Conservation (phyloP, 2,113 vertebrate genomes). For the Rhagologus leucostigma region DNA sequence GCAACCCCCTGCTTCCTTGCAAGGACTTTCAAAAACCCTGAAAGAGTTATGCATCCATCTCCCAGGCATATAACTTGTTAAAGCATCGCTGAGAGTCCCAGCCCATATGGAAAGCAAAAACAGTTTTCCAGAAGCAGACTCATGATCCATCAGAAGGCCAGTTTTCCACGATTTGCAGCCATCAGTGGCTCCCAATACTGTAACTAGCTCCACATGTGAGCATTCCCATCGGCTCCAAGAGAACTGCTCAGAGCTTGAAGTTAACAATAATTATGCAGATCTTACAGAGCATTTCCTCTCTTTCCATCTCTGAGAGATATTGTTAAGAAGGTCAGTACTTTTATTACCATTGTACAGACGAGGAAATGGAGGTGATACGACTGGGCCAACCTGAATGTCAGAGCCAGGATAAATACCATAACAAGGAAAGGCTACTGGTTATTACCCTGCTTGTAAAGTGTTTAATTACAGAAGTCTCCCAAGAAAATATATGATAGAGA, state of each 20-base stretch:
- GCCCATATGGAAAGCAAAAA: background rate
- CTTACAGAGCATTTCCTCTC: background rate
- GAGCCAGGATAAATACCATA: background rate
- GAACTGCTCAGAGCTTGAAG: background rate
- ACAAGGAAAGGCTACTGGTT: background rate
- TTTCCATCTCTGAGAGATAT: background rate
- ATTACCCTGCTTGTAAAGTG: background rate
- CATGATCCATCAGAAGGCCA: background rate
- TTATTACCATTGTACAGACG: background rate
- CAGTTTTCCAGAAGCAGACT: background rate
- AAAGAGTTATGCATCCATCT: background rate
- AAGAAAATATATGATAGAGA: conserved; percentile 3
- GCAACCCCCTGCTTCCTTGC: background rate
- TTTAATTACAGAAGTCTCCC: background rate
- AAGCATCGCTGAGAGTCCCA: background rate
- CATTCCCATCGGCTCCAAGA: background rate
- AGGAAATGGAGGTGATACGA: background rate
- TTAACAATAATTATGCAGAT: background rate
- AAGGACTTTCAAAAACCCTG: background rate
- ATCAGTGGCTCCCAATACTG: background rate
- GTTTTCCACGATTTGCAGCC: background rate
- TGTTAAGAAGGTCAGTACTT: background rate
- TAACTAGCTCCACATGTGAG: background rate
- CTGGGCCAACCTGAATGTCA: background rate
- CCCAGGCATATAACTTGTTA: background rate